These are phyloP conservation scores for Sardinella longiceps DNA, from an alignment of 2,797 vertebrate genomes.

Conservation along the genomic window DNA sequence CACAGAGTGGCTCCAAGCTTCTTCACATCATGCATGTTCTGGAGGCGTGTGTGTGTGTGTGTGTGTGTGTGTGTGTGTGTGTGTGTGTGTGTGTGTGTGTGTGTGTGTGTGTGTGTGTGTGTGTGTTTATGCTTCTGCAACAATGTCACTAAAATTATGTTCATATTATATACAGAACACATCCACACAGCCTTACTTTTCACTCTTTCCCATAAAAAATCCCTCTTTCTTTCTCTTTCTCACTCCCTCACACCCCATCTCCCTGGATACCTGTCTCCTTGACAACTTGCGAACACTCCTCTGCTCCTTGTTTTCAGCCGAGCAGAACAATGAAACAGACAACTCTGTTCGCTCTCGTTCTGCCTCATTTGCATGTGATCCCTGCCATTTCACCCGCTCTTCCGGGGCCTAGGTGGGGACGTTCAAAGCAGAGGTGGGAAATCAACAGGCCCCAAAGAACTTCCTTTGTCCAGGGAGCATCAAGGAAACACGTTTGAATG, in stretches of 20 bases:
- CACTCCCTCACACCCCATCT: constrained; percentile 22
- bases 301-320: constrained; percentile 12
- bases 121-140: neutral
- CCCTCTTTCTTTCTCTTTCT: neutral
- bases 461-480: neutral
- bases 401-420: neutral
- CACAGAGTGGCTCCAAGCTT: neutral
- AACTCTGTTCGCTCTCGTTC: constrained; percentile 31
- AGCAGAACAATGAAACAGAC: constrained; percentile 28
- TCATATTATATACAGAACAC: neutral
- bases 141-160: neutral
- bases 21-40: neutral
- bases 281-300: constrained; percentile 40
- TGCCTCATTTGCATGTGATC: constrained; percentile 7
- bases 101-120: no score
- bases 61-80: no score
- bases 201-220: neutral
- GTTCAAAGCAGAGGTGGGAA: constrained; percentile 9
- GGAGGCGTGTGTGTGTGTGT: neutral
- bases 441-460: neutral
- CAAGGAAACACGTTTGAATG: neutral
- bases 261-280: constrained; percentile 41
- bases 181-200: neutral
- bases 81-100: no score
- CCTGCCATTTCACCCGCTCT: neutral